These are phyloP conservation scores for Myzus persicae DNA, from an alignment of 1,140 invertebrate species.

Conservation along the genomic window DNA sequence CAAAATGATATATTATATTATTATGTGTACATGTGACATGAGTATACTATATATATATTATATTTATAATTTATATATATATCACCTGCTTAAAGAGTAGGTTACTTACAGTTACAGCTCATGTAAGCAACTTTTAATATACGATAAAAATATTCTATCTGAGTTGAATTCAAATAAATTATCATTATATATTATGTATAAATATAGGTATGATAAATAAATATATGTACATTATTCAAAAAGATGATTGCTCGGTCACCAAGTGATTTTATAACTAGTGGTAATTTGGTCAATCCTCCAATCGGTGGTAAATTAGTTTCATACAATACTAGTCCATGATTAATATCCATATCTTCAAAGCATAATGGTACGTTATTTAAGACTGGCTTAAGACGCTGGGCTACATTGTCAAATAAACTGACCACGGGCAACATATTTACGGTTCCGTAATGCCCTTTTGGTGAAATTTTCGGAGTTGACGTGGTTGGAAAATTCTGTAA, in stretches of 20 bases:
- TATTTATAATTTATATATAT: too few species aligned
- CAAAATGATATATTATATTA: too few species aligned
- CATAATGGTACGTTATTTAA: conserved; percentile 64
- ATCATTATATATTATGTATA: not conserved
- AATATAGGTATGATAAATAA: not conserved
- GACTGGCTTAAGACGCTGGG: not conserved
- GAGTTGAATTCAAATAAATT: too few species aligned
- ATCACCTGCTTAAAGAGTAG: too few species aligned
- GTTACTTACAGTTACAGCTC: too few species aligned
- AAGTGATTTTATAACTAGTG: conserved; percentile 52
- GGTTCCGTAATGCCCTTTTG: conserved; percentile 68
- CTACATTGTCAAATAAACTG: conserved; percentile 64
- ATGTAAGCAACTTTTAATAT: too few species aligned
- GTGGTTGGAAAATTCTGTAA: conserved; percentile 62
- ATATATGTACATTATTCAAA: conserved; percentile 70
- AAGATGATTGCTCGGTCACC: conserved; percentile 78
- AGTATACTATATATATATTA: too few species aligned
- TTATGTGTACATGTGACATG: too few species aligned
- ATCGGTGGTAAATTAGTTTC: conserved; percentile 69
- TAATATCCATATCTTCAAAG: conserved; percentile 71
- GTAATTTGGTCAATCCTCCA: conserved; percentile 66
- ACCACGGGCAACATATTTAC: conserved; percentile 67
- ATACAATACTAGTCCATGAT: conserved; percentile 78
- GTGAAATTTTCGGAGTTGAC: not conserved
- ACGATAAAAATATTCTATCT: too few species aligned